Evolutionary conservation across 2,113 vertebrate genomes (phyloP).

Genomic region (Prochilodus magdalenae): DNA sequence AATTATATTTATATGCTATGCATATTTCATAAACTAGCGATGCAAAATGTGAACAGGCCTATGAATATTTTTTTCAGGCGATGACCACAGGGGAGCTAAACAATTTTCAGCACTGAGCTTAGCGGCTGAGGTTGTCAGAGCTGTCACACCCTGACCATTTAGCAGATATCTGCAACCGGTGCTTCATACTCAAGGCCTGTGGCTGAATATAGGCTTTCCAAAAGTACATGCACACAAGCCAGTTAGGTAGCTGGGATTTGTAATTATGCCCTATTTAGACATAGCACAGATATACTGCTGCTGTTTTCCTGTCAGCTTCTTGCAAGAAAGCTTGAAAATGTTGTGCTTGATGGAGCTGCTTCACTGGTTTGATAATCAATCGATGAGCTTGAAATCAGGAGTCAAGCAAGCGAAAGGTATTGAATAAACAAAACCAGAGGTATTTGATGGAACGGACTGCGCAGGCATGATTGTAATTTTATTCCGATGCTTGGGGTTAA

Average conservation of each 20-base stretch:
- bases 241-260: too few species aligned
- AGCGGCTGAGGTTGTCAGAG: background rate
- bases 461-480: conserved; percentile 38
- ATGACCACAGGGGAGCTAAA: too few species aligned
- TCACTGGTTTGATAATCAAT: background rate
- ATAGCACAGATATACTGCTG: background rate
- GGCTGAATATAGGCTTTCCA: background rate
- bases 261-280: too few species aligned
- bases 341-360: background rate
- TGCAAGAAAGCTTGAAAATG: background rate
- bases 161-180: background rate
- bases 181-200: background rate
- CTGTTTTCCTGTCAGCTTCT: background rate
- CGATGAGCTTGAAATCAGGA: background rate
- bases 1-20: too few species aligned
- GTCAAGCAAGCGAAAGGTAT: background rate
- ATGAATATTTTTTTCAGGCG: too few species aligned
- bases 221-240: too few species aligned
- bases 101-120: too few species aligned
- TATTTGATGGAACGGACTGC: conserved; percentile 19
- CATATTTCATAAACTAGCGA: too few species aligned
- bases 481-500: conserved; percentile 51
- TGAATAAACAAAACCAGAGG: conserved; percentile 11
- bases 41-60: too few species aligned
- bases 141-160: background rate